Evolutionary conservation across 2,113 vertebrate genomes (phyloP), one percentile per base, ranked within the genome.

Genomic region (Cololabis saira): DNA sequence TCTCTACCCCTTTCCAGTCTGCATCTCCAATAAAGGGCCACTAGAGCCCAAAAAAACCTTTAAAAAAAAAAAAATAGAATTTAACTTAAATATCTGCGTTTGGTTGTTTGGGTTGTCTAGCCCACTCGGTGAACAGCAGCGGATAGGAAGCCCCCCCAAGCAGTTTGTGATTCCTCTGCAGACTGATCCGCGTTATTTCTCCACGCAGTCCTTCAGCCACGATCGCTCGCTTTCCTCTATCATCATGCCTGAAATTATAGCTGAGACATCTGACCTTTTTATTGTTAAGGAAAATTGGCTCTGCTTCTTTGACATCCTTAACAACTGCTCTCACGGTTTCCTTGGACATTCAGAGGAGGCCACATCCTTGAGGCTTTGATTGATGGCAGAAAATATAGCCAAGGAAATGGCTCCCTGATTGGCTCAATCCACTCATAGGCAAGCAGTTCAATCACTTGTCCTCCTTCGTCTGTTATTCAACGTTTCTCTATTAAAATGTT

Each of bases 331-430:
- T 27, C 12, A 10, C 57, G 18, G 3, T 53, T 66, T 55, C 37
- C 17, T 43, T 18, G 0, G 42, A 16, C 18, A 54, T 49, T 62
- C 14, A 14, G 15, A 16, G 51, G 58, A 54, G 14, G 21, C 51
- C 42, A 27, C 13, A 47, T 64, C 50, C 33, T 52, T 19, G 2
- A 67, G 51, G 5, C 43, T 42, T 48, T 42, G 49, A 61, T 47
- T 70, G 67, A 69, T 9, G 7, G 12, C 6, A 37, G 8, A 48
- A 41, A 65, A 63, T 48, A 24, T 17, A 51, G 60, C 30, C 13
- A 19, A 51, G 44, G 7, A 67, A 79, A 44, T 67, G 5, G 3
- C 49, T 67, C 27, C 45, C n/a, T 61, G 65, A 73, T 67, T 73
- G 51, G 15, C 57, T 62, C 49, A 15, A 24, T 19, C 5, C 50